Conservation (phyloP, 2,888 invertebrate genomes). For the Labia minor region DNA sequence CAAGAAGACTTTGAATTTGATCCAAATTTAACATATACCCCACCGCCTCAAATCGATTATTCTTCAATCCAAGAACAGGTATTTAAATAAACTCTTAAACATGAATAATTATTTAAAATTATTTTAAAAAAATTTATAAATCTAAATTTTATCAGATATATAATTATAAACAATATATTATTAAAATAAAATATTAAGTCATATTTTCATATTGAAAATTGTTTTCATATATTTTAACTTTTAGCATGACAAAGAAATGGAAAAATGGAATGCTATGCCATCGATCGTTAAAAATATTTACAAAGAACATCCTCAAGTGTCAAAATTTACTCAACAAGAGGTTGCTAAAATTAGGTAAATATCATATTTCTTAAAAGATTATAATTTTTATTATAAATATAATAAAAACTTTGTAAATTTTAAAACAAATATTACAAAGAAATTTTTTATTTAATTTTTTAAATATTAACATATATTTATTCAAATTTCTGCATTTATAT, state of each 20-base stretch:
- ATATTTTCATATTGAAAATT: background rate
- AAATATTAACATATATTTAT: background rate
- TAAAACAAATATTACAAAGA: background rate
- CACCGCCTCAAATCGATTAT: background rate
- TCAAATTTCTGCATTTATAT: background rate
- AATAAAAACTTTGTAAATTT: background rate
- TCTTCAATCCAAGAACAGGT: background rate
- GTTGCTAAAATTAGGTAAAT: slow-evolving; percentile 47
- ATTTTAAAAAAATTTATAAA: no score
- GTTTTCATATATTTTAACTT: slow-evolving; percentile 18
- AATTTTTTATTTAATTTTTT: background rate
- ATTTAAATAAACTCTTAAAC: background rate
- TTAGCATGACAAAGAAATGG: slow-evolving; percentile 45
- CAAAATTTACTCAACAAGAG: slow-evolving; percentile 50
- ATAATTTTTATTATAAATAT: slow-evolving; percentile 2
- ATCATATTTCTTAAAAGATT: background rate
- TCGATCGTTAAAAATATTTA: slow-evolving; percentile 73
- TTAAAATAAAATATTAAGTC: background rate
- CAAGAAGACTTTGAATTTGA: background rate
- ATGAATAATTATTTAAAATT: no score
- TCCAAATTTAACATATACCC: background rate
- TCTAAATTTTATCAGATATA: no score
- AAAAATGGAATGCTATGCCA: slow-evolving; percentile 54
- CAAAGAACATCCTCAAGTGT: slow-evolving; percentile 58
- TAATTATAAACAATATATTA: background rate